phyloP scores from a whole-genome alignment of 2,113 vertebrate species.

The Sylvietta virens region DNA sequence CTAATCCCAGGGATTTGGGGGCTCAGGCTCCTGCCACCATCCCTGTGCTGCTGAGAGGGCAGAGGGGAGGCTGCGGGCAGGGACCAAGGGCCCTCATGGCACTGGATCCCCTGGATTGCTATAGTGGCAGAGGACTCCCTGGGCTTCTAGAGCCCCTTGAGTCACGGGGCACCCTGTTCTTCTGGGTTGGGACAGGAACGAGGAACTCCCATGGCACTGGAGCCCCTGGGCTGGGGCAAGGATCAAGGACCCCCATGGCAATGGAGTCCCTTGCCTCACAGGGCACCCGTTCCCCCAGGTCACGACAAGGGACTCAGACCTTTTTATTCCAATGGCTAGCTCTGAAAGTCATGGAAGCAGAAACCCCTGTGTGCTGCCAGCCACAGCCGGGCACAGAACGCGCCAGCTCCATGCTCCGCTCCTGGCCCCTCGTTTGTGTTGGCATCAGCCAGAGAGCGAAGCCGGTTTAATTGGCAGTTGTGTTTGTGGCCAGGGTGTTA shows the following conservation, averaged over 20 bases:
- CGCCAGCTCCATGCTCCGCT: rapidly evolving
- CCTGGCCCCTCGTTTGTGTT: conserved; percentile 70
- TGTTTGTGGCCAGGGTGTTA: conserved; percentile 62
- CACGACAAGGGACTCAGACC: background rate
- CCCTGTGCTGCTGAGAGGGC: background rate
- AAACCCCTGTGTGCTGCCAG: background rate
- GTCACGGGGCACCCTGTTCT: background rate
- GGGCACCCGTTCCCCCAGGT: background rate
- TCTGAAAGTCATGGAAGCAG: background rate
- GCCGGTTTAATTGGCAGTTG: conserved; percentile 55
- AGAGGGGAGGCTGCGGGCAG: rapidly evolving
- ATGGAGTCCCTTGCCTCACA: background rate
- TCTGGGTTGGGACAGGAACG: background rate
- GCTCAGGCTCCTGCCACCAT: rapidly evolving
- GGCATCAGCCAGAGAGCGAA: conserved; percentile 21
- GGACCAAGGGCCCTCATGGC: rapidly evolving
- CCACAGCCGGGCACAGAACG: background rate
- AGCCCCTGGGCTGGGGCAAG: background rate
- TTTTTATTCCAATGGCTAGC: background rate
- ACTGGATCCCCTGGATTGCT: background rate
- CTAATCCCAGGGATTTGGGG: background rate
- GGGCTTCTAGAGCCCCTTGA: background rate
- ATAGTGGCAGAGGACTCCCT: background rate
- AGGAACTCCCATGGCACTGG: background rate
- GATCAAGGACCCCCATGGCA: no score